Evolutionary conservation across 2,797 vertebrate species (phyloP).

Genomic region (Propithecus deckenii): DNA sequence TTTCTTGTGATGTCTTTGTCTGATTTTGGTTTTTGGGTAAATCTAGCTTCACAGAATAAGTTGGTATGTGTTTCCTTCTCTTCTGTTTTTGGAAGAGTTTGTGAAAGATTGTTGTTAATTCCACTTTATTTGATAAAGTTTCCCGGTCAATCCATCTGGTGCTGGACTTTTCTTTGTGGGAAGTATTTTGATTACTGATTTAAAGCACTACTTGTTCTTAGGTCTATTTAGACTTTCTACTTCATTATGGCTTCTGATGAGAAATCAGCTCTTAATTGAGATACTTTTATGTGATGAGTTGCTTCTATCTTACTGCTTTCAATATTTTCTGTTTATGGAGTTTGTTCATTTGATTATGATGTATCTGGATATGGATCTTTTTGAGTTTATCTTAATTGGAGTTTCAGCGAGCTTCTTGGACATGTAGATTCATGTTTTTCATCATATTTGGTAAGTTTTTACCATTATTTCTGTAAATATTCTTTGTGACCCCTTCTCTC

Average conservation of each 20-base stretch:
- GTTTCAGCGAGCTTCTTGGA: neutral
- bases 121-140: neutral
- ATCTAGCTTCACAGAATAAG: neutral
- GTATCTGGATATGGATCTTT: neutral
- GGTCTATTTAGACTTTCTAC: neutral
- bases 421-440: neutral
- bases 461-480: neutral
- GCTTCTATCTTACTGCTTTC: neutral
- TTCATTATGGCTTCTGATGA: neutral
- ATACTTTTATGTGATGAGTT: neutral
- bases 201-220: neutral
- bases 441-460: neutral
- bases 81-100: neutral
- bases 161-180: neutral
- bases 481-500: neutral
- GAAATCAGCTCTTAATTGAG: neutral
- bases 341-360: neutral
- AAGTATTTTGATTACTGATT: neutral
- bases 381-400: neutral
- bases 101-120: neutral
- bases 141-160: neutral
- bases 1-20: neutral
- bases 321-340: neutral
- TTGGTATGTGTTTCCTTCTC: neutral
- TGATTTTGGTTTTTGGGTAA: neutral